Conservation (phyloP, 2,888 invertebrate species). For the Meganola albula region DNA sequence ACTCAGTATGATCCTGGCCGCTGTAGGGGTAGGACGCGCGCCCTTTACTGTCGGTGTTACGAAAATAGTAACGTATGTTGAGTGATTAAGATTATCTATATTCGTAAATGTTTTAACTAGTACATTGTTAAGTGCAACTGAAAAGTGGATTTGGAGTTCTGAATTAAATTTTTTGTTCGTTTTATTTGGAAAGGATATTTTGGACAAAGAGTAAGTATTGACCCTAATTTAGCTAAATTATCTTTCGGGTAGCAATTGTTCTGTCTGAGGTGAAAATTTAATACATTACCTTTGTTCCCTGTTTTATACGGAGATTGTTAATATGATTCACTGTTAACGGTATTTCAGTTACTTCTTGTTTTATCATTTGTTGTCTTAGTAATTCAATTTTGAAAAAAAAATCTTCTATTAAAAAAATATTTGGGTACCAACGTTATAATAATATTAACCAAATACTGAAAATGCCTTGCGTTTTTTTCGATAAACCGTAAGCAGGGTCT, state of each 20-base stretch:
- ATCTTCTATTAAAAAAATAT: too few species aligned
- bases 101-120: slow-evolving; percentile 26
- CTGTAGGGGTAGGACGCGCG: slow-evolving; percentile 39
- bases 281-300: slow-evolving; percentile 3
- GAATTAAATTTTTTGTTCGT: slow-evolving; percentile 7
- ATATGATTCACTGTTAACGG: too few species aligned
- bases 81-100: slow-evolving; percentile 23
- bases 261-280: slow-evolving; percentile 5
- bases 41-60: slow-evolving; percentile 35
- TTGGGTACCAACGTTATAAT: too few species aligned
- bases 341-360: too few species aligned
- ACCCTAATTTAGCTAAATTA: slow-evolving; percentile 2
- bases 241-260: slow-evolving; percentile 5
- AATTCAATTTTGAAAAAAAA: too few species aligned
- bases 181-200: slow-evolving; percentile 30
- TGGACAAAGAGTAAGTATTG: slow-evolving; percentile 27
- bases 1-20: slow-evolving; percentile 45
- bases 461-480: too few species aligned
- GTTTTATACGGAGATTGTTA: too few species aligned
- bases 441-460: too few species aligned
- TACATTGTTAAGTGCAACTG: slow-evolving; percentile 31
- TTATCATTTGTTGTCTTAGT: too few species aligned
- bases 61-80: slow-evolving; percentile 52
- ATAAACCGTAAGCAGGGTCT: slow-evolving; percentile 26
- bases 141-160: slow-evolving; percentile 18